Base-by-base conservation (phyloP, 2,888 invertebrate genomes). In the Drosophila differens region DNA sequence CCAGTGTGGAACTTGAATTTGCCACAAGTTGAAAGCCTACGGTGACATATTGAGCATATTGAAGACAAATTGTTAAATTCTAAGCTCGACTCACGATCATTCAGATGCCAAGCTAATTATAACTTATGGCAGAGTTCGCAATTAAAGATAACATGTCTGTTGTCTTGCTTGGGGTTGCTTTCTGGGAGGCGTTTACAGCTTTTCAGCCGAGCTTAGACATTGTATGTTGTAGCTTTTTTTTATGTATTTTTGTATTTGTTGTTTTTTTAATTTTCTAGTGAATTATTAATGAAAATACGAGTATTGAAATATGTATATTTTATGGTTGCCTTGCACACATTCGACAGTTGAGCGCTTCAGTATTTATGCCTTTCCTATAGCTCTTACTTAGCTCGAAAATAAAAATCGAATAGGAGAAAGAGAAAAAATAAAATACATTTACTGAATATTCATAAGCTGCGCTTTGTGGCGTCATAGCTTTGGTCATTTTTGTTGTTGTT, bases 381-480 rank as follows among this genome's bases (percentile, higher is more conserved):
- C 74, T 83, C 84, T 74, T 70, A 65, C 67, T 81, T 67, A 54
- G 68, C 70, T 66, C 55, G 58, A 57, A 54, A 60, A 73, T 52
- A 57, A 72, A 70, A 52, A 53, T 52, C 19, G 30, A 59, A 47
- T 51, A 54, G 68, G 57, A 58, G 53, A 66, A 55, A 64, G 32
- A 49, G 33, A 53, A n/a, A 60, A 33, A 64, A 59, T 51, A 54
- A 44, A 69, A 68, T 10, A 73, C 53, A 62, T 69, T 69, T 61
- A 71, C 72, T 86, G 84, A 85, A 85, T 85, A 85, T 85, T 85
- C 86, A 85, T 85, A 85, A 86, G 84, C 68, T 83, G 83, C 83
- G 83, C 81, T 84, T 81, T 79, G 84, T 86, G 84, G 84, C 84
- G 84, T 86, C 86, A 84, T 78, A 69, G 69, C 72, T 74, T 60